Evolutionary conservation across 2,113 vertebrate species (phyloP).

Genomic region (Pongo pygmaeus): DNA sequence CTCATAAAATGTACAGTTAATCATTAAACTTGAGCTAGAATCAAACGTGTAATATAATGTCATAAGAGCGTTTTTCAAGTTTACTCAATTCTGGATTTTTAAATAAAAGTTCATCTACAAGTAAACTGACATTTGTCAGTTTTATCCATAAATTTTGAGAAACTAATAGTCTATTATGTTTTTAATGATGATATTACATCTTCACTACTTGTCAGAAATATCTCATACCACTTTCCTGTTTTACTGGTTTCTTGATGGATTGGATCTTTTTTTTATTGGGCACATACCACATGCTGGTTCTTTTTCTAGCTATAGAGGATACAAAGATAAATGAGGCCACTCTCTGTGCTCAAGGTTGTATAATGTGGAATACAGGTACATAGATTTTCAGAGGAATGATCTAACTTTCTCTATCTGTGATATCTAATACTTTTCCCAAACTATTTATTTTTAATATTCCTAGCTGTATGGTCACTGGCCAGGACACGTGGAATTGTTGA

Average conservation of each 20-base stretch:
- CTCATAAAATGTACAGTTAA: background rate
- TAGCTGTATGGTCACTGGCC: background rate
- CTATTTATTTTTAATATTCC: background rate
- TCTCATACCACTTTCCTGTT: background rate
- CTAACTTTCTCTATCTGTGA: background rate
- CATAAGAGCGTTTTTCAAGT: background rate
- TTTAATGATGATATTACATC: conserved; percentile 7
- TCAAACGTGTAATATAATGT: background rate
- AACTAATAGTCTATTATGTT: background rate
- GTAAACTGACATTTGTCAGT: background rate
- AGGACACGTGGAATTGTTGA: background rate
- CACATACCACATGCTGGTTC: background rate
- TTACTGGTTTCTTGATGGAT: background rate
- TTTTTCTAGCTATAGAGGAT: background rate
- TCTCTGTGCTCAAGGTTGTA: background rate
- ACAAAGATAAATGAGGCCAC: background rate
- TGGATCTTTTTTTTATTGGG: background rate
- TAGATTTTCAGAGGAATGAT: background rate
- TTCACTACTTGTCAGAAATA: background rate
- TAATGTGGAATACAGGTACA: background rate
- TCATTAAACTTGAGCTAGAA: background rate
- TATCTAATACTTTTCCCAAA: background rate
- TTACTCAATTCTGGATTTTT: background rate
- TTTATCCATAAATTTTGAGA: conserved; percentile 22
- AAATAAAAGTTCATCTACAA: background rate